These are phyloP conservation scores for Calyptomena viridis DNA, from an alignment of 2,113 vertebrate species.

Conservation along the genomic window DNA sequence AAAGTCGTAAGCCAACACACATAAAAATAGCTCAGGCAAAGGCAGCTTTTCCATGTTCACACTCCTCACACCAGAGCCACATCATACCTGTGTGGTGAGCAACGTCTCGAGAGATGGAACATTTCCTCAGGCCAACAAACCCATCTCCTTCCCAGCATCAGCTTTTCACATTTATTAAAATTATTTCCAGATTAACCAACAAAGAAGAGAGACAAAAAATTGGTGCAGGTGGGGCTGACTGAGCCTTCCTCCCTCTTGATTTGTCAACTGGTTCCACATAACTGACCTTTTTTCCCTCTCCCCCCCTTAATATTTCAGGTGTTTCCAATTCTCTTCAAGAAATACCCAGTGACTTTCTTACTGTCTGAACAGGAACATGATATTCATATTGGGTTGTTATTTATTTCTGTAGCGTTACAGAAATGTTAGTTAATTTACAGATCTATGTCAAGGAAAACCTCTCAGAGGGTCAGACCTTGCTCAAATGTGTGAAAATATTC, in stretches of 20 bases:
- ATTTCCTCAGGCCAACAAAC: not conserved
- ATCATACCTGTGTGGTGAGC: accelerated
- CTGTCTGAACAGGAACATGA: accelerated
- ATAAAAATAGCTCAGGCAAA: not conserved
- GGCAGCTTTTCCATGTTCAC: not conserved
- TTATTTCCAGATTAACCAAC: not conserved
- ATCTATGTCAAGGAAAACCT: not conserved
- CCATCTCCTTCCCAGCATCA: not conserved
- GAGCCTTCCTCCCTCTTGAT: not conserved
- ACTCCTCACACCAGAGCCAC: accelerated
- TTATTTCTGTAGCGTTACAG: not conserved
- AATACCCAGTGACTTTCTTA: not conserved
- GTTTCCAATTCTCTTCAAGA: not conserved
- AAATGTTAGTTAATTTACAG: not conserved
- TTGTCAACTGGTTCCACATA: not conserved
- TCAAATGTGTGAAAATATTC: not conserved
- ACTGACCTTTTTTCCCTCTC: not conserved
- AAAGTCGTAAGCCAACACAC: accelerated
- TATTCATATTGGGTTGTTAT: not conserved
- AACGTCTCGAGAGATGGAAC: accelerated
- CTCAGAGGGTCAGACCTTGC: not conserved
- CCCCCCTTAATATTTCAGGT: not conserved
- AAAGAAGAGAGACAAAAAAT: not conserved
- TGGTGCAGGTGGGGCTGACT: accelerated
- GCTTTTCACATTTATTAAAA: not conserved